Evolutionary conservation across 1,140 invertebrate species (phyloP), one percentile per base, ranked within the genome.

Genomic region (Drusus annulatus): DNA sequence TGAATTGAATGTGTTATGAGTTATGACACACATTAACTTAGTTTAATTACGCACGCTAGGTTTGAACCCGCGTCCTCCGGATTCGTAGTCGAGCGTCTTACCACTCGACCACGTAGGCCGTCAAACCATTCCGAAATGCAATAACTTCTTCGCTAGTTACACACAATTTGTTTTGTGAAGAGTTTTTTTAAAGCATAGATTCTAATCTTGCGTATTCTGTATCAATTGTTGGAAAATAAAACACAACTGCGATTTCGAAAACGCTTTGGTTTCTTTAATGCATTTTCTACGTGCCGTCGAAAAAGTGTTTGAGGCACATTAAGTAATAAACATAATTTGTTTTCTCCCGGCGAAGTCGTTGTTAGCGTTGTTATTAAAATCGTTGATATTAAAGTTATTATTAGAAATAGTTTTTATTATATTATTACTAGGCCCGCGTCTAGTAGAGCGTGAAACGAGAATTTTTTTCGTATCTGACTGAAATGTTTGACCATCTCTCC

Each of bases 371-470:
- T 63, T 52, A 78, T 75, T 71, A 71, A 71, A 51, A 71, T 71
- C 51, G 74, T 82, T 74, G 54, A 78, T 74, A 78, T 80, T 56
- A 74, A 45, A 63, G 31, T 79, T 79, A 71, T 79, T 56, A 76
- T 80, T 81, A 36, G 8, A 36, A 36, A 36, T 6, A 8, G 31
- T 36, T 36, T 36, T 36, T 36, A 36, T 36, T 36, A 8, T n/a
- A n/a, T n/a, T n/a, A n/a, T n/a, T n/a, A n/a, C 31, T 36, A 36
- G 31, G 31, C 31, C 73, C 60, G 78, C 56, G 65, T 78, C 50
- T 80, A 83, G 76, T 81, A 68, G 79, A 83, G 79, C 82, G 76
- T 83, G 82, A 83, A 83, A 83, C 80, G 76, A 81, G 79, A 83
- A n/a, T 80, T 80, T 83, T 82, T 79, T 45, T 75, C 28, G 63